These are phyloP conservation scores for Stenodema calcarata DNA, from an alignment of 2,888 invertebrate species.

Conservation along the genomic window DNA sequence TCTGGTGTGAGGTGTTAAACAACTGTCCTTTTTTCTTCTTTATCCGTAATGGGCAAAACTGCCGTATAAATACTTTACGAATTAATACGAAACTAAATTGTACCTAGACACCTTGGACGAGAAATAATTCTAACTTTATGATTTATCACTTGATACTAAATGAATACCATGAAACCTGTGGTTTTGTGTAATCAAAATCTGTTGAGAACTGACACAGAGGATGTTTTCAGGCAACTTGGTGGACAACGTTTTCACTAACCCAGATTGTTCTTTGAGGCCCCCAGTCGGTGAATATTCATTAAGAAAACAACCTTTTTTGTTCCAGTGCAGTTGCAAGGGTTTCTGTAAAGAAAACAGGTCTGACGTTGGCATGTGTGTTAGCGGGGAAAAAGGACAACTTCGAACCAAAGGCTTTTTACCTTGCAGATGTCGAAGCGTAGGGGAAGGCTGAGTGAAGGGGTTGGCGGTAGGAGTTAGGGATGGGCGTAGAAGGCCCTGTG, in stretches of 20 bases:
- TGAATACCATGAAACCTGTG: no score
- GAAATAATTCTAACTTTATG: no score
- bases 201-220: not conserved
- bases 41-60: no score
- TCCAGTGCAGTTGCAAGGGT: not conserved
- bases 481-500: not conserved
- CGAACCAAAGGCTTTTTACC: not conserved
- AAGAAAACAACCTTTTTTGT: not conserved
- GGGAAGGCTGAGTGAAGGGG: not conserved
- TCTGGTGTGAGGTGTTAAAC: no score
- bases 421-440: not conserved
- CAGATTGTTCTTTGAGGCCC: not conserved
- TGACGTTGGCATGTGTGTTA: not conserved
- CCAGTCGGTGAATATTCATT: not conserved
- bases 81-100: no score
- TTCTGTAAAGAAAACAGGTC: not conserved
- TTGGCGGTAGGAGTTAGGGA: not conserved
- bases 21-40: no score
- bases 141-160: no score
- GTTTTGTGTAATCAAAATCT: not conserved
- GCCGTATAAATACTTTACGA: no score
- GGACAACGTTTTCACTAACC: not conserved
- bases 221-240: not conserved
- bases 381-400: not conserved
- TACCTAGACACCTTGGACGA: no score